These are phyloP conservation scores for Phocoena sinus DNA, from an alignment of 2,113 vertebrate species.

Conservation along the genomic window DNA sequence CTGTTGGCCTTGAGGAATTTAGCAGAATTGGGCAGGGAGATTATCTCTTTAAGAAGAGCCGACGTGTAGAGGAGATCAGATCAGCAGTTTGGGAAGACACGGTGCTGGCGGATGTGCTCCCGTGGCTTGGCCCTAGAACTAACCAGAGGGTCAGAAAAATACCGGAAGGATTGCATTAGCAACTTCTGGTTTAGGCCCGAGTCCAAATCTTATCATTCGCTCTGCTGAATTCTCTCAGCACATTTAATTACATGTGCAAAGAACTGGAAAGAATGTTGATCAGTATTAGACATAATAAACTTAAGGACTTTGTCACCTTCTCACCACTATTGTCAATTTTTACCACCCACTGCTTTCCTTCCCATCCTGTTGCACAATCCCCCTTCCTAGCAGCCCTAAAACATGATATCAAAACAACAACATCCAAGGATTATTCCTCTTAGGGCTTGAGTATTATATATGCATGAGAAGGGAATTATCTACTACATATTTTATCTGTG, in stretches of 20 bases:
- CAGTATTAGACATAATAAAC: neutral
- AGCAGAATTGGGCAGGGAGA: neutral
- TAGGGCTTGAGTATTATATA: neutral
- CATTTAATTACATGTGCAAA: constrained; percentile 9
- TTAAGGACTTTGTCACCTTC: neutral
- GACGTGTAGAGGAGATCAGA: neutral
- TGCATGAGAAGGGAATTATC: neutral
- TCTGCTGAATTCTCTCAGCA: constrained; percentile 11
- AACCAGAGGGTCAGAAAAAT: neutral
- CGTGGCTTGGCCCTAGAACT: neutral
- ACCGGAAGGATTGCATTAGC: neutral
- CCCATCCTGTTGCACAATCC: neutral
- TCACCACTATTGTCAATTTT: neutral
- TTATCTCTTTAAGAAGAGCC: neutral
- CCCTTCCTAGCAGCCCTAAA: neutral
- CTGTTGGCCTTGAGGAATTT: neutral
- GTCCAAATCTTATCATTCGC: constrained; percentile 18
- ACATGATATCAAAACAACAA: neutral
- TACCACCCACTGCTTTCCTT: neutral
- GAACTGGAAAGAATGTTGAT: neutral
- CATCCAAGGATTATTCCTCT: neutral
- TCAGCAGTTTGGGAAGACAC: neutral
- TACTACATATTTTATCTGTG: neutral
- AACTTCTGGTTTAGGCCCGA: neutral
- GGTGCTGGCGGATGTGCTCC: neutral